Percentiles rank a stretch among this genome's conserved stretches.
These are phyloP conservation scores for Aurelia coerulea DNA, from an alignment of 30 jellyfish, hydroid and myxozoan species.

Conservation along the genomic window DNA sequence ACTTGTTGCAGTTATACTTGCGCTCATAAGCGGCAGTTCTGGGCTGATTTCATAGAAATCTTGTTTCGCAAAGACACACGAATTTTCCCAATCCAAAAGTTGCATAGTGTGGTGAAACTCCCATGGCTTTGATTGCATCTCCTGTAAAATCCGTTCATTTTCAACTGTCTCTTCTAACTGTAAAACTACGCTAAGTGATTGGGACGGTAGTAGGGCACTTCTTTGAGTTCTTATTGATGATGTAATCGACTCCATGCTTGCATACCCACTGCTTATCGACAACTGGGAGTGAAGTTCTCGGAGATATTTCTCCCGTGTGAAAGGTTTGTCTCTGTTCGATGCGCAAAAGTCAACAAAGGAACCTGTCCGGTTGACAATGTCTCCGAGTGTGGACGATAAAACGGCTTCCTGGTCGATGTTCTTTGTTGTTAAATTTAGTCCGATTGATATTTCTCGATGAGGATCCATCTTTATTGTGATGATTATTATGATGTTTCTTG, in stretches of 20 bases:
- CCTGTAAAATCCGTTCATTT: slow-evolving; percentile 14
- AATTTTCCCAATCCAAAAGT: slow-evolving; percentile 68
- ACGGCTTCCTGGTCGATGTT: slow-evolving; percentile 12
- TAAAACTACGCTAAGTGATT: slow-evolving; percentile 41
- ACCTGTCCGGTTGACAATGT: slow-evolving; percentile 13
- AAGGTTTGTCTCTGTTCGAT: slow-evolving; percentile 6
- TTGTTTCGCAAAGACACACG: slow-evolving; percentile 65
- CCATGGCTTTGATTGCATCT: slow-evolving; percentile 62
- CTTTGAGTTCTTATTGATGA: not conserved
- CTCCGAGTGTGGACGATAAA: slow-evolving; percentile 32
- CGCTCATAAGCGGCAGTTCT: slow-evolving; percentile 59
- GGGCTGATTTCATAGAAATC: slow-evolving; percentile 58
- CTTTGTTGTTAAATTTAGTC: slow-evolving; percentile 39
- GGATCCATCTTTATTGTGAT: no score
- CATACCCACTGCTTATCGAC: slow-evolving; percentile 54
- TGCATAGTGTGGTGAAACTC: slow-evolving; percentile 70
- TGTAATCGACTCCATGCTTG: slow-evolving; percentile 49
- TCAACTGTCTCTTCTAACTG: slow-evolving; percentile 37
- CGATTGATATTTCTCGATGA: slow-evolving; percentile 7
- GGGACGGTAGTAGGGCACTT: slow-evolving; percentile 32
- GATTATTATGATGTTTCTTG: no score
- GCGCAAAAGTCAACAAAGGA: slow-evolving; percentile 29
- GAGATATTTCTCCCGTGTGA: slow-evolving; percentile 52
- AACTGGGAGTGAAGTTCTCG: slow-evolving; percentile 63
- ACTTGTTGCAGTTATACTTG: not conserved